Conservation (phyloP, 1,140 invertebrate species). For the Pseudomyrmex dendroicus region DNA sequence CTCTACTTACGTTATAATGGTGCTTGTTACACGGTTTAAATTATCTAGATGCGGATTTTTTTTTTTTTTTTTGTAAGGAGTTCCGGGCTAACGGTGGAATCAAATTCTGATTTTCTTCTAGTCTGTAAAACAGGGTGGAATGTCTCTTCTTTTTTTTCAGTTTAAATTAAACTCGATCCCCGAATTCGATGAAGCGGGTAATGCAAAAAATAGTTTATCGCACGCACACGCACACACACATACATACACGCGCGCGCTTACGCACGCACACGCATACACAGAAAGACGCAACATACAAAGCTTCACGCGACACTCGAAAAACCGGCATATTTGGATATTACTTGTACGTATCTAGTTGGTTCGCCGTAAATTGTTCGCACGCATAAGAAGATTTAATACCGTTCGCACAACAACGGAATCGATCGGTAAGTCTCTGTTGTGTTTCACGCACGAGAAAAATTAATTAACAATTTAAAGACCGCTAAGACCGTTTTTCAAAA, state of each 20-base stretch:
- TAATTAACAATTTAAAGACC: neutral
- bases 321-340: constrained; percentile 14
- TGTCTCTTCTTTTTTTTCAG: constrained; percentile 8
- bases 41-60: constrained; percentile 29
- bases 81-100: constrained; percentile 19
- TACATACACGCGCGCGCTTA: too few species aligned
- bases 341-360: neutral
- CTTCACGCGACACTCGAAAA: neutral
- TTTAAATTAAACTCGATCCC: too few species aligned
- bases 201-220: too few species aligned
- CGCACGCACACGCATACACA: too few species aligned
- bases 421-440: too few species aligned
- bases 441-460: neutral
- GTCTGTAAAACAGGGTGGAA: neutral
- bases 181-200: too few species aligned
- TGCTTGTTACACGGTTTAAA: constrained; percentile 36
- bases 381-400: neutral
- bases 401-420: too few species aligned
- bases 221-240: too few species aligned
- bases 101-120: neutral
- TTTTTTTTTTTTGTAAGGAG: neutral
- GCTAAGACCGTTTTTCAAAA: too few species aligned
- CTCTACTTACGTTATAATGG: constrained; percentile 46
- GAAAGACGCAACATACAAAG: neutral
- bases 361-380: too few species aligned